phyloP scores from a whole-genome alignment of 1,140 invertebrate species.

The Xylocopa sonorina region DNA sequence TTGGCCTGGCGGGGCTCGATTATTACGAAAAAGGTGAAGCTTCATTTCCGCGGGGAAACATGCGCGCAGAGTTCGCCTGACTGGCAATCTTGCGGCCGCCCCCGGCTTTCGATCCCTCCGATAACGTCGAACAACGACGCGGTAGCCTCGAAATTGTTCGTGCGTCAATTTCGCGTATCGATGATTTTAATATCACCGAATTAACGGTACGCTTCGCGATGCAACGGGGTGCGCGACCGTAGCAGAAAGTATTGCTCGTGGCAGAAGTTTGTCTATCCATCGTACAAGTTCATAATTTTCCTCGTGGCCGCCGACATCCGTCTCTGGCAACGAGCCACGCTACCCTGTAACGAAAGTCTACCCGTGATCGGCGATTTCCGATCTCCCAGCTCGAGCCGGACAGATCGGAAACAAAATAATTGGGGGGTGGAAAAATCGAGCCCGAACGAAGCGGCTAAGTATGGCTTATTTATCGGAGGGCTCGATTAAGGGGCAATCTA shows the following conservation, averaged over 20 bases:
- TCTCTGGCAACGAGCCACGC: slow-evolving; percentile 43
- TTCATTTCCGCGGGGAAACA: slow-evolving; percentile 28
- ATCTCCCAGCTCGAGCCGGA: neutral
- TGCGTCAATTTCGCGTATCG: slow-evolving; percentile 9
- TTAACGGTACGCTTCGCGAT: neutral
- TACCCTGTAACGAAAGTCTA: slow-evolving; percentile 34
- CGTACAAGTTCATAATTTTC: neutral
- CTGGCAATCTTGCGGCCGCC: neutral
- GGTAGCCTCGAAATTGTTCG: neutral
- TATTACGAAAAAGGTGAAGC: slow-evolving; percentile 15
- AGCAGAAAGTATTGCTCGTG: slow-evolving; percentile 24
- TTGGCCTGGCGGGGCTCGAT: slow-evolving; percentile 24
- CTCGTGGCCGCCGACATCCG: slow-evolving; percentile 4
- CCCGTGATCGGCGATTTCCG: slow-evolving; percentile 46
- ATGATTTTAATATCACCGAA: slow-evolving; percentile 21
- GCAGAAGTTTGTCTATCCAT: neutral
- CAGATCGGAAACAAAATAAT: slow-evolving; percentile 56
- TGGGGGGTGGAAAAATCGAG: slow-evolving; percentile 44
- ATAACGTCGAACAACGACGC: neutral
- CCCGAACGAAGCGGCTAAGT: slow-evolving; percentile 11
- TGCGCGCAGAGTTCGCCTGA: neutral
- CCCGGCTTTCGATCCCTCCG: neutral
- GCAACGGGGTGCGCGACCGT: neutral
- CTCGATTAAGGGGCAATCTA: slow-evolving; percentile 49
- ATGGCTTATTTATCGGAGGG: slow-evolving; percentile 52